A percentile compares a stretch with the other conserved stretches of the same genome.
These are phyloP conservation scores for Thalassophryne amazonica DNA, from an alignment of 2,797 vertebrate species.

Conservation along the genomic window DNA sequence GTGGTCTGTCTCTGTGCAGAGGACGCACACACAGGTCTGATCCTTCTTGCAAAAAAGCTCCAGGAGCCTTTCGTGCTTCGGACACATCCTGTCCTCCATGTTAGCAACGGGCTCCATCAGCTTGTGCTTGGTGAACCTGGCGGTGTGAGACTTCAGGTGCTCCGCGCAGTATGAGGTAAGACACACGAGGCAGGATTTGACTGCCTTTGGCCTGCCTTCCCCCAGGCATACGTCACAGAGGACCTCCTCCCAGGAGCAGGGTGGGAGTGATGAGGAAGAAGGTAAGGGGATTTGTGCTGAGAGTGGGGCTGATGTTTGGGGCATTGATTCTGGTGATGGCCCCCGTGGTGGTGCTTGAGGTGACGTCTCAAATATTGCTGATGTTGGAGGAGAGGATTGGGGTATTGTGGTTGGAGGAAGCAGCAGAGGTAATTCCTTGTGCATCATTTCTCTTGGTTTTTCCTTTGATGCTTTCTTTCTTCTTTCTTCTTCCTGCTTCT, in stretches of 20 bases:
- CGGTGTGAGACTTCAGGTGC: slow-evolving; percentile 71
- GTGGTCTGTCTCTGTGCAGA: slow-evolving; percentile 82
- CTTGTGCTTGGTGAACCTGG: slow-evolving; percentile 81
- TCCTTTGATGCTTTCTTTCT: slow-evolving; percentile 11
- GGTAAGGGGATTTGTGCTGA: slow-evolving; percentile 25
- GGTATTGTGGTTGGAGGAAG: slow-evolving; percentile 28
- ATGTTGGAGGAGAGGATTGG: slow-evolving; percentile 5
- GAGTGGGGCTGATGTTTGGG: slow-evolving; percentile 16
- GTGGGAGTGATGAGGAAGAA: slow-evolving; percentile 3
- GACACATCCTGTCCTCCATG: slow-evolving; percentile 82
- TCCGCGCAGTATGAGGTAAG: slow-evolving; percentile 81
- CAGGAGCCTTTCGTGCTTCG: slow-evolving; percentile 77
- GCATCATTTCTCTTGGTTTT: slow-evolving; percentile 17
- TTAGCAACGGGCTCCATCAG: slow-evolving; percentile 78
- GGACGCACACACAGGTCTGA: slow-evolving; percentile 80
- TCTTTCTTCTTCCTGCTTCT: slow-evolving; percentile 38
- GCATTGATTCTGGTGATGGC: not conserved
- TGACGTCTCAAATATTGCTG: slow-evolving; percentile 1
- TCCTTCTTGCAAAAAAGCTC: slow-evolving; percentile 84
- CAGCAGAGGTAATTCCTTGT: slow-evolving; percentile 48
- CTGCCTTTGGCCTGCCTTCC: slow-evolving; percentile 49
- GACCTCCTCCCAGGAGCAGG: slow-evolving; percentile 64
- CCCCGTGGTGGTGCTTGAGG: not conserved
- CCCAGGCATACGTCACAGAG: slow-evolving; percentile 78
- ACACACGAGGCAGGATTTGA: slow-evolving; percentile 80